Percentiles rank a stretch among this genome's conserved stretches.
Evolutionary conservation across 37 sponge, comb jelly and placozoan species (phyloP).

Genomic region (Crambe crambe): DNA sequence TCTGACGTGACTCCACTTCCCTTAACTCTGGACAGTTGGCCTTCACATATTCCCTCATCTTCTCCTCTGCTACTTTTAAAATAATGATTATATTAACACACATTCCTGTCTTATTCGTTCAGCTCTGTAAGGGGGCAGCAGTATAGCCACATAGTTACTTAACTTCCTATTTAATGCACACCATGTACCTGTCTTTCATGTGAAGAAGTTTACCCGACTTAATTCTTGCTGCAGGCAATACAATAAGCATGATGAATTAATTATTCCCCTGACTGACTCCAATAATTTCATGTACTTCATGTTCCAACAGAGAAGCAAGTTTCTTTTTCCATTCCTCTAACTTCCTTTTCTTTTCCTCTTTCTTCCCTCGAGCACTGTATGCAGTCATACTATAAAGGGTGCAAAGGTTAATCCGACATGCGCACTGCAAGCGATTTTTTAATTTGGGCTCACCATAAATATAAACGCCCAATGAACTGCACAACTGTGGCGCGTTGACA

Average conservation of each 20-base stretch:
- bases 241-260: background rate
- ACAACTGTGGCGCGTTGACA: too few relatives aligned
- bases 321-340: slow-evolving; percentile 61
- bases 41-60: slow-evolving; percentile 62
- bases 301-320: slow-evolving; percentile 42
- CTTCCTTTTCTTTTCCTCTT: slow-evolving; percentile 48
- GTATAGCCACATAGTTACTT: background rate
- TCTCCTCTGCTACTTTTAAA: slow-evolving; percentile 61
- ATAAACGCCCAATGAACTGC: too few relatives aligned
- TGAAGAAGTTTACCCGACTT: slow-evolving; percentile 24
- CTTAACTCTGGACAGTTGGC: slow-evolving; percentile 79
- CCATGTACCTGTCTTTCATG: slow-evolving; percentile 73
- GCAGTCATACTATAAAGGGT: slow-evolving; percentile 50
- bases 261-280: too few relatives aligned
- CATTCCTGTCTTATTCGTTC: slow-evolving; percentile 58
- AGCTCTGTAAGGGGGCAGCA: slow-evolving; percentile 26
- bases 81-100: background rate
- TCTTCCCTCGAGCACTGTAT: slow-evolving; percentile 27
- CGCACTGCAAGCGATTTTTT: too few relatives aligned
- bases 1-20: slow-evolving; percentile 59
- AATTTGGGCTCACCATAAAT: too few relatives aligned
- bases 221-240: slow-evolving; percentile 49
- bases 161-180: background rate
- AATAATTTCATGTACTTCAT: slow-evolving; percentile 40
- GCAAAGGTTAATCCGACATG: too few relatives aligned